Evolutionary conservation across 1,140 invertebrate genomes (phyloP), one percentile per base, ranked within the genome.

Genomic region (Battus philenor): DNA sequence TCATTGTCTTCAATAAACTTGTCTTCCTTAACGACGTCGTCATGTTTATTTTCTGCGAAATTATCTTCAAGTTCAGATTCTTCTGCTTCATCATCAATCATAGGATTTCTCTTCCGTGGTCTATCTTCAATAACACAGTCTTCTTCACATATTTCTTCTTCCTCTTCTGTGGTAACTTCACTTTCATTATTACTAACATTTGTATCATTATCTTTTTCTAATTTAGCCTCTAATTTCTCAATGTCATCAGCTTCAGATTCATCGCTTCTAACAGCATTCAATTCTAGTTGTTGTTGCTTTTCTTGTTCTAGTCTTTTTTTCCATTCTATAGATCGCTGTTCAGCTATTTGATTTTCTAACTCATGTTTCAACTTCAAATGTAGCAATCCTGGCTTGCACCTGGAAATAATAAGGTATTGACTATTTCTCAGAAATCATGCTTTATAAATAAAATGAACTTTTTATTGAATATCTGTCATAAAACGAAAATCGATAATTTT

Each of bases 271-370:
- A 68, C 29, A n/a, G 27, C 50, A 22, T 70, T 59, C 7, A 71
- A 45, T 59, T 86, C 76, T 46, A 61, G 62, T 61, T 87, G 84
- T 33, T 84, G 73, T 45, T 83, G 66, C 38, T 86, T 84, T 46
- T 83, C 77, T 58, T 84, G 70, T 50, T 80, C 70, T 16, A 86
- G 44, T 51, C 89, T 88, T 54, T 90, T 88, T 51, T 89, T 87
- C 90, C 91, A 91, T 64, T 92, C 87, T 44, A 91, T 75, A 12
- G 87, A 86, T 32, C 91, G 79, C 53, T 89, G 89, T 26, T 86
- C 75, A 1, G 86, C 85, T 59, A 94, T 93, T 81, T 90, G 77
- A 9, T 88, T 73, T 60, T 91, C 88, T 4, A 94, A 75, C 54
- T 89, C 87, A 51, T 90, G 87, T 68, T 88, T 90, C 22, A 93